Evolutionary conservation across 1,140 invertebrate species (phyloP).

Genomic region (Venturia canescens): DNA sequence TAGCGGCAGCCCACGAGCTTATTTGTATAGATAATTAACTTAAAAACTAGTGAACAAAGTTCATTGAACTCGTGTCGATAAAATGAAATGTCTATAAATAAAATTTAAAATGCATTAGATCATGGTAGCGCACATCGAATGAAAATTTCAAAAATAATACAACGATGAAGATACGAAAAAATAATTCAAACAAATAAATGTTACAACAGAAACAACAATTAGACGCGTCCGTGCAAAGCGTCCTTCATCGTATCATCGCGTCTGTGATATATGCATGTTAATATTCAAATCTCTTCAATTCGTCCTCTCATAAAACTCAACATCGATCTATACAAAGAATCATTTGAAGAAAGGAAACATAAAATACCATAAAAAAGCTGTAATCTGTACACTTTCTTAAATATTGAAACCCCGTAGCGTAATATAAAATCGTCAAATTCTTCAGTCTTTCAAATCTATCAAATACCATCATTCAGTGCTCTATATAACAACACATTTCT

Average conservation of each 20-base stretch:
- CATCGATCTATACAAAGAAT: slow-evolving; percentile 25
- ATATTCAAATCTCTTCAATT: slow-evolving; percentile 29
- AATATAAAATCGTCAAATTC: background rate
- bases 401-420: slow-evolving; percentile 6
- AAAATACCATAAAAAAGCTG: slow-evolving; percentile 13
- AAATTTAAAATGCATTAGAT: slow-evolving; percentile 14
- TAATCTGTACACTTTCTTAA: background rate
- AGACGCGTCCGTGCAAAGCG: slow-evolving; percentile 43
- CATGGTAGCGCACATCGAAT: slow-evolving; percentile 6
- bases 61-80: slow-evolving; percentile 33
- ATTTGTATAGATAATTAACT: slow-evolving; percentile 52
- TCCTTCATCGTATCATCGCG: slow-evolving; percentile 59
- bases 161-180: slow-evolving; percentile 3
- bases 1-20: slow-evolving; percentile 53
- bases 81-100: slow-evolving; percentile 11
- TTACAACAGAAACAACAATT: slow-evolving; percentile 1
- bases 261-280: slow-evolving; percentile 68
- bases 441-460: background rate
- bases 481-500: background rate
- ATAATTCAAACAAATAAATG: background rate
- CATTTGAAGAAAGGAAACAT: slow-evolving; percentile 22
- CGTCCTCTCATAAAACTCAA: slow-evolving; percentile 15
- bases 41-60: slow-evolving; percentile 11
- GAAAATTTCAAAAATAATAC: background rate
- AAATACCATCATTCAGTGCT: slow-evolving; percentile 2